phyloP scores from a whole-genome alignment of 53 echinoderm and acorn worm genomes.

The Astropecten irregularis region DNA sequence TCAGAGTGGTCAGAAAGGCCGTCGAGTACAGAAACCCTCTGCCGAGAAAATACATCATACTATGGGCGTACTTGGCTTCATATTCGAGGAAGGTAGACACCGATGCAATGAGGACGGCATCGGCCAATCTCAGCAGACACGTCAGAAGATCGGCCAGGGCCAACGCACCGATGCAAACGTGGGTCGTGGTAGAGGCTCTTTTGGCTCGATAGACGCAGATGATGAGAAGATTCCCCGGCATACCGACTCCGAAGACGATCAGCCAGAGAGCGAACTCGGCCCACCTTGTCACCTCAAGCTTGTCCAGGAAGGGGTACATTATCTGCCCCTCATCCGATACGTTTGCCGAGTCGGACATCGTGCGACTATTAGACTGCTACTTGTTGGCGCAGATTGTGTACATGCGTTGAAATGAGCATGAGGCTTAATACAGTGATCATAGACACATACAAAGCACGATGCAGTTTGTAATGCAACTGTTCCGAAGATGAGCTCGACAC shows the following conservation, averaged over 20 bases:
- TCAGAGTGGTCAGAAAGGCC: constrained; percentile 5
- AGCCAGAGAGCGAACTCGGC: not conserved
- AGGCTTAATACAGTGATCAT: too few species aligned
- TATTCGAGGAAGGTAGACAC: not conserved
- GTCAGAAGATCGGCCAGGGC: not conserved
- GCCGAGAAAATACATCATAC: not conserved
- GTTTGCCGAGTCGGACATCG: too few species aligned
- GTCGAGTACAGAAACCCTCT: not conserved
- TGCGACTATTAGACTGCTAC: too few species aligned
- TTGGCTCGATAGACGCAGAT: not conserved
- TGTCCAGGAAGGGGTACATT: too few species aligned
- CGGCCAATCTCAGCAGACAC: not conserved
- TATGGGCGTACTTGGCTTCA: not conserved
- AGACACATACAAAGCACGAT: too few species aligned
- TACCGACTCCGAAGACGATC: not conserved
- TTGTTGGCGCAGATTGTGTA: too few species aligned
- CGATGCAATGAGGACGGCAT: not conserved
- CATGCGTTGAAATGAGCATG: too few species aligned
- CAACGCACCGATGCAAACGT: constrained; percentile 7
- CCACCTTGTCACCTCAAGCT: not conserved
- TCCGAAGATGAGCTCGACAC: too few species aligned
- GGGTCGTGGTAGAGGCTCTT: not conserved
- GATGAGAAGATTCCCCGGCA: constrained; percentile 22
- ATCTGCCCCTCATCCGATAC: too few species aligned
- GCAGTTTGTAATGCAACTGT: too few species aligned